Percentiles rank a stretch among this genome's conserved stretches.
phyloP scores from a whole-genome alignment of 1,140 invertebrate species.

The Lucilia sericata region DNA sequence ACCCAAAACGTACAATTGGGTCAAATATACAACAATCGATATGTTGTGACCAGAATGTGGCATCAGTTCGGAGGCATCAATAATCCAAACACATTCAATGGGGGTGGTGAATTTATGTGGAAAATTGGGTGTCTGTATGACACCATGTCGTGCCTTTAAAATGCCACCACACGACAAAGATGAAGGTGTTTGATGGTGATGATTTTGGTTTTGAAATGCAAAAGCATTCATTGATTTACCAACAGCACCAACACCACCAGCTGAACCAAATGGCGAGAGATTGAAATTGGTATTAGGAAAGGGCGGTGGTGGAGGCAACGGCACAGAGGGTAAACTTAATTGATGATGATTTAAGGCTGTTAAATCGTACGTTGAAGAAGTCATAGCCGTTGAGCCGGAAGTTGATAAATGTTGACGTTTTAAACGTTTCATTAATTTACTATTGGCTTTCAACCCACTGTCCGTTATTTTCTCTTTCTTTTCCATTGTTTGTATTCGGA shows the following conservation, averaged over 20 bases:
- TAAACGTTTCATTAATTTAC: conserved; percentile 32
- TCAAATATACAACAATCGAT: conserved; percentile 87
- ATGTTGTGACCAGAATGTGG: conserved; percentile 63
- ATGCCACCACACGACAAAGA: conserved; percentile 73
- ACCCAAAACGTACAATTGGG: conserved; percentile 86
- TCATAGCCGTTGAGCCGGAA: conserved; percentile 3
- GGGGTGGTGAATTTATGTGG: conserved; percentile 83
- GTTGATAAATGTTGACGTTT: conserved; percentile 43
- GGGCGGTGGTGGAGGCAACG: conserved; percentile 60
- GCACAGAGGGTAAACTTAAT: conserved; percentile 57
- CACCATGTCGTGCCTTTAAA: conserved; percentile 73
- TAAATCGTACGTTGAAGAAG: neutral
- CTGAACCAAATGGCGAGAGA: conserved; percentile 45
- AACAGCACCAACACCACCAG: neutral
- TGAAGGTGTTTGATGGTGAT: conserved; percentile 41
- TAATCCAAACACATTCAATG: conserved; percentile 87
- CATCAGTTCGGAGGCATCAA: conserved; percentile 77
- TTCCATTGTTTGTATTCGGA: neutral
- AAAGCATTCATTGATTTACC: conserved; percentile 43
- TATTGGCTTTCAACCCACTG: neutral
- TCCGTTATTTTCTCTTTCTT: neutral
- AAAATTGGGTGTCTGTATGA: conserved; percentile 86
- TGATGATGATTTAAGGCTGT: conserved; percentile 32
- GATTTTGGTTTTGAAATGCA: conserved; percentile 22
- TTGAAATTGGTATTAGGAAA: conserved; percentile 60